A percentile compares a stretch with the other conserved stretches of the same genome.
Evolutionary conservation across 1,140 invertebrate genomes (phyloP).

Genomic region (Sminthurinus signatus): DNA sequence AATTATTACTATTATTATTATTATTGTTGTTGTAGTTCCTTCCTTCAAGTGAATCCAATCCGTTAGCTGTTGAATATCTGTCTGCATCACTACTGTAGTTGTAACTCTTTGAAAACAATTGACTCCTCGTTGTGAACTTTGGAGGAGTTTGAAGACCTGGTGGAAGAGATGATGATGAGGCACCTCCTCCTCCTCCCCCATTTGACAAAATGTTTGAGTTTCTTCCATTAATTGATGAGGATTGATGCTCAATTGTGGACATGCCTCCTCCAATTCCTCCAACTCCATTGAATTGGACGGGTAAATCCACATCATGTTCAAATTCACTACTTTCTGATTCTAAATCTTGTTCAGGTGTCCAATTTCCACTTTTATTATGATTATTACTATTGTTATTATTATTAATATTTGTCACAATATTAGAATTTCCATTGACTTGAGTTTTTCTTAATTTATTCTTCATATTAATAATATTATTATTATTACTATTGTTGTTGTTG

Average conservation of each 20-base stretch:
- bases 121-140: slow-evolving; percentile 57
- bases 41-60: neutral
- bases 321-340: slow-evolving; percentile 59
- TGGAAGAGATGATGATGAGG: neutral
- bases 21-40: slow-evolving; percentile 1
- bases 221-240: too few species aligned
- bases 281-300: neutral
- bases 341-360: slow-evolving; percentile 77
- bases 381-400: slow-evolving; percentile 11
- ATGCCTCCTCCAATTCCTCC: slow-evolving; percentile 34
- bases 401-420: slow-evolving; percentile 13
- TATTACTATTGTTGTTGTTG: slow-evolving; percentile 10
- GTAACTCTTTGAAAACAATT: slow-evolving; percentile 52
- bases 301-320: slow-evolving; percentile 50
- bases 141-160: slow-evolving; percentile 45
- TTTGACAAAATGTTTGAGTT: too few species aligned
- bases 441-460: slow-evolving; percentile 19
- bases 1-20: slow-evolving; percentile 19
- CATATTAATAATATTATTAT: slow-evolving; percentile 12
- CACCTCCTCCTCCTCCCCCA: neutral
- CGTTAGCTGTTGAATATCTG: neutral
- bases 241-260: neutral
- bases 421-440: slow-evolving; percentile 9
- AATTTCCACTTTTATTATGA: slow-evolving; percentile 43
- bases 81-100: neutral